Base-by-base conservation (phyloP, 37 sponge, comb jelly and placozoan species). In the Aphrocallistes beatrix region DNA sequence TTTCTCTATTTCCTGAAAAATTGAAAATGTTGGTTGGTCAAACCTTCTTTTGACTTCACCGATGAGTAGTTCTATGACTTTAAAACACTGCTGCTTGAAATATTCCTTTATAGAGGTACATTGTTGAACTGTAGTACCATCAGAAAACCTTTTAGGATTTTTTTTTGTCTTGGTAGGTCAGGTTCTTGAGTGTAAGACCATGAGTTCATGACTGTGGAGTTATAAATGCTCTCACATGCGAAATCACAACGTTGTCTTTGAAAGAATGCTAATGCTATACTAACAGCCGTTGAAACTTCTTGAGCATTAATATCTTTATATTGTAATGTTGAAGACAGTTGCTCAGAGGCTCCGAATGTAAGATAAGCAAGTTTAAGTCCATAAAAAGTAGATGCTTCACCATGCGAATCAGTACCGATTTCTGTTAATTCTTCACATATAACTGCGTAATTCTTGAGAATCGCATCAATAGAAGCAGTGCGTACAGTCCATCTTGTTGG, bases 401-500 rank as follows among this genome's bases (percentile, higher is more conserved):
- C 85, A 87, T 83, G 83, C 37, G 84, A 84, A 83, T 81, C 88
- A 23, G 81, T 1, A 36, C 38, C 60, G 19, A 23, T 86, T 28
- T 60, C 75, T 36, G 83, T 39, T 0, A 89, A 42, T 85, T 87
- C 87, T 37, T 75, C 81, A 47, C 40, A 32, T 19, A 88, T 39
- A 19, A 51, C 82, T 17, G 17, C 49, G 51, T 88, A 88, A 51
- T 86, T 88, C 28, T 19, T 17, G 9, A 88, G 34, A 51, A 88
- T 86, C 34, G 88, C 60, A 37, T 87, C 81, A 87, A 88, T 87
- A 1, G 88, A 87, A 37, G 23, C 34, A 37, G 88, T 87, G 32
- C 85, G 89, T 25, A 88, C 89, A 1, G 89, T 88, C 89, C 88
- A 87, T 60, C 88, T 39, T 48, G 90, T 90, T 81, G 90, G 87